phyloP scores from a whole-genome alignment of 1,140 invertebrate species.

The Penaeus japonicus region DNA sequence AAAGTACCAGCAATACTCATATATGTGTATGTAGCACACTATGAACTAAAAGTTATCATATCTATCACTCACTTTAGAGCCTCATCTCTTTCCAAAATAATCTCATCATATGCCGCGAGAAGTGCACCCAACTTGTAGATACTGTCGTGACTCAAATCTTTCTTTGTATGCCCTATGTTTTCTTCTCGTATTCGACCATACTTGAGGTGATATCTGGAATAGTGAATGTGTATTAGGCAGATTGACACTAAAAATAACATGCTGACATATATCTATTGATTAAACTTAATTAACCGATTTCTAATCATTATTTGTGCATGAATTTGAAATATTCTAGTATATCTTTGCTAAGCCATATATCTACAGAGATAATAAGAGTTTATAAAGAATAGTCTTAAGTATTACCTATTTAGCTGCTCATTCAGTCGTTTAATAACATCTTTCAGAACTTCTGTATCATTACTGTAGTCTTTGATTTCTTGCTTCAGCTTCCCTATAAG shows the following conservation, averaged over 20 bases:
- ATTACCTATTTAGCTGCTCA: slow-evolving; percentile 41
- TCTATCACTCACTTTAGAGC: slow-evolving; percentile 14
- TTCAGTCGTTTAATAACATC: slow-evolving; percentile 41
- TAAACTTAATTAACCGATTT: too few species aligned
- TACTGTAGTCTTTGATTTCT: slow-evolving; percentile 19
- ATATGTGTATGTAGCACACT: too few species aligned
- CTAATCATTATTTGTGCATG: too few species aligned
- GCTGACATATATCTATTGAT: too few species aligned
- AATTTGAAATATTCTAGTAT: too few species aligned
- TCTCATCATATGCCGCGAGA: slow-evolving; percentile 36
- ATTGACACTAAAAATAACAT: too few species aligned
- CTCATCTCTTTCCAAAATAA: slow-evolving; percentile 21
- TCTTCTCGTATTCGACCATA: slow-evolving; percentile 17
- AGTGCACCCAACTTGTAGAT: slow-evolving; percentile 25
- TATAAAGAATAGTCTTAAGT: neutral
- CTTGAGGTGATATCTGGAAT: slow-evolving; percentile 32
- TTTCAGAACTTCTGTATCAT: slow-evolving; percentile 36
- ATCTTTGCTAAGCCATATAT: too few species aligned
- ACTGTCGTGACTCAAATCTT: slow-evolving; percentile 21
- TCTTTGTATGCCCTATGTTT: neutral
- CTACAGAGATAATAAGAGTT: too few species aligned
- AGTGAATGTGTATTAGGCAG: neutral
- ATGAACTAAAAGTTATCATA: too few species aligned
- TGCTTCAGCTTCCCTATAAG: slow-evolving; percentile 16
- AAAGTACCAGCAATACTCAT: too few species aligned